These are phyloP conservation scores for Babylonia areolata DNA, from an alignment of 1,140 invertebrate species.

Conservation along the genomic window DNA sequence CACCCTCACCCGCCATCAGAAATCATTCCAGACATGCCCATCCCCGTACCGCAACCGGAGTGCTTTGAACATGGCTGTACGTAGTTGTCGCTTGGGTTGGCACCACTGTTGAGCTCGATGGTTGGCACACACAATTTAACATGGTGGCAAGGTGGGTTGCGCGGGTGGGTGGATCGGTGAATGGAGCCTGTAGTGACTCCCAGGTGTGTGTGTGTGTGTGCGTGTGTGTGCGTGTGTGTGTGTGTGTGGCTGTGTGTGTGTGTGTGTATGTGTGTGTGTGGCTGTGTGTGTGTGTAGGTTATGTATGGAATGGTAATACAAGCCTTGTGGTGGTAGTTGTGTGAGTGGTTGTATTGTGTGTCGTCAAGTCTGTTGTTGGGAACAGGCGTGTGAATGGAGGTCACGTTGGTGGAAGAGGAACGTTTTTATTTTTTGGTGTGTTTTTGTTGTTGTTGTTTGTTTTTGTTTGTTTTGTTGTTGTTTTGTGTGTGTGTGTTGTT, in stretches of 20 bases:
- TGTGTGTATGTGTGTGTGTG: neutral
- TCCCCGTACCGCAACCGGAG: neutral
- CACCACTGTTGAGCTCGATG: too few relatives aligned
- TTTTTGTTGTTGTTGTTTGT: neutral
- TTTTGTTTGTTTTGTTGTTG: neutral
- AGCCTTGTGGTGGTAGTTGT: neutral
- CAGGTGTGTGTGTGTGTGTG: slow-evolving; percentile 20
- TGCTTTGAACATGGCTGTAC: too few relatives aligned
- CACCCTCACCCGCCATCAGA: too few relatives aligned
- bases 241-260: neutral
- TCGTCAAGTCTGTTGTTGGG: neutral
- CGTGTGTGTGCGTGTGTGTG: neutral
- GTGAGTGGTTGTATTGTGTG: neutral
- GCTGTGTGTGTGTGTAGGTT: neutral
- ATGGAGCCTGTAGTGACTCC: too few relatives aligned
- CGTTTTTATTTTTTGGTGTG: too few relatives aligned
- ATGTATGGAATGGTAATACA: neutral
- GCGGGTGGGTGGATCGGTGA: too few relatives aligned
- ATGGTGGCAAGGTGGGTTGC: too few relatives aligned
- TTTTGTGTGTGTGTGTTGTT: too few relatives aligned
- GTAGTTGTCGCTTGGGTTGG: too few relatives aligned
- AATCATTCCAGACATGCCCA: neutral
- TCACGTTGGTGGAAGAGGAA: neutral
- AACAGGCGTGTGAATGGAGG: neutral
- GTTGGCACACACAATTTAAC: too few relatives aligned